These are phyloP conservation scores for Homarus americanus DNA, from an alignment of 1,140 invertebrate genomes.

Conservation along the genomic window DNA sequence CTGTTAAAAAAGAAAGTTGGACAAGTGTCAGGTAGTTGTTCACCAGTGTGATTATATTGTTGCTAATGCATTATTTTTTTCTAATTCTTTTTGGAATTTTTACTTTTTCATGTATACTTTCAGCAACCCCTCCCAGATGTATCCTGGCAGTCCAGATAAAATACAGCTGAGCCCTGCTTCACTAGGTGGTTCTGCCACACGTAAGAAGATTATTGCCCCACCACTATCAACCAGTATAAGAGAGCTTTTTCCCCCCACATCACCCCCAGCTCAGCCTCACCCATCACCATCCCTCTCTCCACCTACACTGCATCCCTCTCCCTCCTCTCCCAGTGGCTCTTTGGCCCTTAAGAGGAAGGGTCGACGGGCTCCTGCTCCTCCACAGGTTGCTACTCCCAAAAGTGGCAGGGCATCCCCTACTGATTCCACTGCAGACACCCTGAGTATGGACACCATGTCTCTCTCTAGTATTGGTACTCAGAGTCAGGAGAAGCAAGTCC, in stretches of 20 bases:
- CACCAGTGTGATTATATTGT: too few species aligned
- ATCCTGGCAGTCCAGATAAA: neutral
- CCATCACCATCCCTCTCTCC: neutral
- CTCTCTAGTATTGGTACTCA: neutral
- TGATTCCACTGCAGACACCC: constrained; percentile 5
- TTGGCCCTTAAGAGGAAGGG: constrained; percentile 68
- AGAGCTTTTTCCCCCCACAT: neutral
- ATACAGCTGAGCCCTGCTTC: neutral
- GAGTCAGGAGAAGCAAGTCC: neutral
- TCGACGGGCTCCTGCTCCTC: constrained; percentile 66
- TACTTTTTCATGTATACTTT: neutral
- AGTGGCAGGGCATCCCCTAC: constrained; percentile 22
- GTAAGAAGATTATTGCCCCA: neutral
- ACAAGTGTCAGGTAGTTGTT: too few species aligned
- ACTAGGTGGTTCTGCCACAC: neutral
- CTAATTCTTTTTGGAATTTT: neutral
- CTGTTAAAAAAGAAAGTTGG: neutral
- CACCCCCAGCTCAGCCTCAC: neutral
- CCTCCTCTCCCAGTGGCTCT: constrained; percentile 50
- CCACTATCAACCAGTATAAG: neutral
- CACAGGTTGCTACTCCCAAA: neutral
- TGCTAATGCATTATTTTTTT: neutral
- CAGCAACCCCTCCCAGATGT: neutral
- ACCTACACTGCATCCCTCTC: neutral
- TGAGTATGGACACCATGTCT: constrained; percentile 23